A percentile compares a stretch with the other conserved stretches of the same genome.
Evolutionary conservation across 2,797 vertebrate species (phyloP).

Genomic region (Chromis chromis): DNA sequence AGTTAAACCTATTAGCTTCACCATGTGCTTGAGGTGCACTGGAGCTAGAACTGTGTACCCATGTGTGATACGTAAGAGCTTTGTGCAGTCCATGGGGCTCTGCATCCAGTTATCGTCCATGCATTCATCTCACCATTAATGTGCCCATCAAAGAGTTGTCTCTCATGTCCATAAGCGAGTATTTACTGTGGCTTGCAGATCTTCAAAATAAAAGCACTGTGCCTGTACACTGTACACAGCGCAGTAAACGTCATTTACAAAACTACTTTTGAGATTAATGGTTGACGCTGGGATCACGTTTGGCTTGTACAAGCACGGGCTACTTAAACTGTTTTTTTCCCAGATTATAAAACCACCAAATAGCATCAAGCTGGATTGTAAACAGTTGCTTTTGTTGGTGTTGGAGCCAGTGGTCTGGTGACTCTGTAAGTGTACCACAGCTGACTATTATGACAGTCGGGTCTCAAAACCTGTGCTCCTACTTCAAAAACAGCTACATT

Average conservation of each 20-base stretch:
- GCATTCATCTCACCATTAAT: conserved; percentile 41
- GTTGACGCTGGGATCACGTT: conserved; percentile 41
- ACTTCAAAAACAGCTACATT: background rate
- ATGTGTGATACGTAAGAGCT: conserved; percentile 44
- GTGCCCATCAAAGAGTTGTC: conserved; percentile 14
- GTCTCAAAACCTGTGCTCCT: conserved; percentile 12
- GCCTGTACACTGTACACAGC: conserved; percentile 9
- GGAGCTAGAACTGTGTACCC: conserved; percentile 45
- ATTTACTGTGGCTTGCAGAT: conserved; percentile 2
- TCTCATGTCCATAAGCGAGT: conserved; percentile 19
- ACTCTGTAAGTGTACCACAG: conserved; percentile 14
- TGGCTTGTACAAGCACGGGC: conserved; percentile 14
- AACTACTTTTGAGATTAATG: conserved; percentile 39
- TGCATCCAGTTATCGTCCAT: conserved; percentile 19
- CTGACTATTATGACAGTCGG: conserved; percentile 19
- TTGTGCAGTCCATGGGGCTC: conserved; percentile 5
- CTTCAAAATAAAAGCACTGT: conserved; percentile 12
- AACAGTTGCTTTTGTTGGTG: conserved; percentile 37
- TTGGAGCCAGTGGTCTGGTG: conserved; percentile 38
- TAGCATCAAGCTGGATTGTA: conserved; percentile 22
- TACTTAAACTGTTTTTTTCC: conserved; percentile 9
- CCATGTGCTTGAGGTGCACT: conserved; percentile 70
- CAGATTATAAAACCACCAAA: conserved; percentile 39
- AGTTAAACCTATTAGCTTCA: conserved; percentile 80
- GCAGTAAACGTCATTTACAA: conserved; percentile 24